Evolutionary conservation across 2,797 vertebrate species (phyloP).

Genomic region (Arrhamphus sclerolepis): DNA sequence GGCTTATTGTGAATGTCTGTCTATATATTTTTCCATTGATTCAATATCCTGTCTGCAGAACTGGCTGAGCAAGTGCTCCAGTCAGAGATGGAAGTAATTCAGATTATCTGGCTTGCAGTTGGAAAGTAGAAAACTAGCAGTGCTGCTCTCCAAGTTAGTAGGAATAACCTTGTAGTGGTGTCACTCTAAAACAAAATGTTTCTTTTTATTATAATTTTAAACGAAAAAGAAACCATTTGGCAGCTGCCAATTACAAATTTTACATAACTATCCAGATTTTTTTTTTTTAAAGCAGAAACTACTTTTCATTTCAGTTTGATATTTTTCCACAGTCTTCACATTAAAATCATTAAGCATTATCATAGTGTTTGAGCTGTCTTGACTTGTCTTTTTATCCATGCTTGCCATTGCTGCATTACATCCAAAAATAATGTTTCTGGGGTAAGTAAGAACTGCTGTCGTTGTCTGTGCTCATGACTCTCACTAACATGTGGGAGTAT

Average conservation of each 20-base stretch:
- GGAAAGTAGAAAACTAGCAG: background rate
- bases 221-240: too few relatives aligned
- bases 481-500: slow-evolving; percentile 67
- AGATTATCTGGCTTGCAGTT: background rate
- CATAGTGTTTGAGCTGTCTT: too few relatives aligned
- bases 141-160: background rate
- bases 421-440: slow-evolving; percentile 29
- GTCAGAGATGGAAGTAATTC: background rate
- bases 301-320: background rate
- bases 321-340: background rate
- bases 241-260: too few relatives aligned
- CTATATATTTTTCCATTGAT: too few relatives aligned
- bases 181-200: background rate
- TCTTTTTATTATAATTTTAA: too few relatives aligned
- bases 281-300: background rate
- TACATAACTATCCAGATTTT: too few relatives aligned
- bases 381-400: slow-evolving; percentile 25
- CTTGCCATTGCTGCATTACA: slow-evolving; percentile 16
- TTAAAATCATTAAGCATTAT: slow-evolving; percentile 2
- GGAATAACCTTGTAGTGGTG: background rate
- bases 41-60: too few relatives aligned
- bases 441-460: slow-evolving; percentile 41
- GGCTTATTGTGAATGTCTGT: too few relatives aligned
- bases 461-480: slow-evolving; percentile 49
- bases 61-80: background rate